These are phyloP conservation scores for Eupithecia abbreviata DNA, from an alignment of 2,888 invertebrate species.

Conservation along the genomic window DNA sequence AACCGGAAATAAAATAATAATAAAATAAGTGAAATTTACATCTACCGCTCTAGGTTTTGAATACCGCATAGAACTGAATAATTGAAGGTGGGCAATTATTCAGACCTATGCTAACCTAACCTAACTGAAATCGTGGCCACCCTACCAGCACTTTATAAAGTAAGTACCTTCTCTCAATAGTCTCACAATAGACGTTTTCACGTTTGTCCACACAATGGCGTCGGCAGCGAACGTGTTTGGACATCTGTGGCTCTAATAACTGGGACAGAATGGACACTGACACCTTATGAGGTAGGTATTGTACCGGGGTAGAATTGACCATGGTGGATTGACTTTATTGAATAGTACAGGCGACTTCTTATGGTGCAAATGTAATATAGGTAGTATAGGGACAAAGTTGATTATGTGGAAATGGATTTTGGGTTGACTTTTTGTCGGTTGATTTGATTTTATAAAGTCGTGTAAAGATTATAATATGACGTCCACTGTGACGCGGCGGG, in stretches of 20 bases:
- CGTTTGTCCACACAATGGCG: constrained; percentile 69
- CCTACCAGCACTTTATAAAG: constrained; percentile 73
- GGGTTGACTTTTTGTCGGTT: background rate
- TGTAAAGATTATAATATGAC: too few relatives aligned
- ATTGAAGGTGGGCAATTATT: too few relatives aligned
- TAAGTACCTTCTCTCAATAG: constrained; percentile 62
- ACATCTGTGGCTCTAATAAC: constrained; percentile 77
- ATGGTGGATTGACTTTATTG: background rate
- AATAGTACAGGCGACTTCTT: background rate
- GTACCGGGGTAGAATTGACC: background rate
- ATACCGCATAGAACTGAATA: too few relatives aligned
- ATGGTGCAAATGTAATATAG: background rate
- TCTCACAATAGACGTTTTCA: constrained; percentile 65
- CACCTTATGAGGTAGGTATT: background rate
- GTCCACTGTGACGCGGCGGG: too few relatives aligned
- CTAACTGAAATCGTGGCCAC: constrained; percentile 51
- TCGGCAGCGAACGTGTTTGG: constrained; percentile 67
- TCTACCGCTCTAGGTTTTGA: too few relatives aligned
- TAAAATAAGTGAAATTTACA: too few relatives aligned
- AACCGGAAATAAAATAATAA: too few relatives aligned
- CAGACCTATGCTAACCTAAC: too few relatives aligned
- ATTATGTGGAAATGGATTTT: background rate
- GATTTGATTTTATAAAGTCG: background rate
- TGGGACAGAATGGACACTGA: constrained; percentile 43
- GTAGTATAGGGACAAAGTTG: background rate